These are phyloP conservation scores for Sebastes jordani DNA, from an alignment of 2,797 vertebrate species.

Conservation along the genomic window DNA sequence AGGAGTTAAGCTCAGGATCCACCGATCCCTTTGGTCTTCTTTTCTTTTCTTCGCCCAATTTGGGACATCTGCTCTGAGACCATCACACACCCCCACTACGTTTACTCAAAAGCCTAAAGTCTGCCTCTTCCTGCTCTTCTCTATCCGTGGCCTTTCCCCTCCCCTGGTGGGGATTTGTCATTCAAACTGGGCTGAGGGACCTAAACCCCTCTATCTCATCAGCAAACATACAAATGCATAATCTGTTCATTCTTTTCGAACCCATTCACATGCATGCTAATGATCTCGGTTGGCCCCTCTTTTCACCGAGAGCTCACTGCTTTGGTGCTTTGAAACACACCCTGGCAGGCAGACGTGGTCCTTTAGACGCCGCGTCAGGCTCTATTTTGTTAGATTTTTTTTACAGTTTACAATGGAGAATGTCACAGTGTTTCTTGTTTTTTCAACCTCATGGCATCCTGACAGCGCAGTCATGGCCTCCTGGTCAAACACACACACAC, in stretches of 20 bases:
- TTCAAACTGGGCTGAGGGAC: slow-evolving; percentile 73
- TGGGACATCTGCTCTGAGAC: slow-evolving; percentile 76
- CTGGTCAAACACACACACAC: not conserved
- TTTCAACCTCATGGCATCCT: slow-evolving; percentile 33
- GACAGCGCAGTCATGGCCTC: slow-evolving; percentile 10
- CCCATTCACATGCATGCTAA: slow-evolving; percentile 80
- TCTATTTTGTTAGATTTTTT: slow-evolving; percentile 36
- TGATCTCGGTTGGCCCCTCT: slow-evolving; percentile 67
- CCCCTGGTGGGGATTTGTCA: slow-evolving; percentile 73
- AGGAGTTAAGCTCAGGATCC: slow-evolving; percentile 60
- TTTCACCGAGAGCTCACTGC: slow-evolving; percentile 58
- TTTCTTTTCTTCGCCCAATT: slow-evolving; percentile 69
- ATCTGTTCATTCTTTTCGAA: slow-evolving; percentile 78
- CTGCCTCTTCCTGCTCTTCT: slow-evolving; percentile 60
- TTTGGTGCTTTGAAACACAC: slow-evolving; percentile 61
- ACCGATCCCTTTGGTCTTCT: slow-evolving; percentile 51
- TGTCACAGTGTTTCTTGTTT: slow-evolving; percentile 42
- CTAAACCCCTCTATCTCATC: slow-evolving; percentile 81
- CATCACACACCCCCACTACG: slow-evolving; percentile 41
- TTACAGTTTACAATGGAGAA: slow-evolving; percentile 35
- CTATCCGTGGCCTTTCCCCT: slow-evolving; percentile 53
- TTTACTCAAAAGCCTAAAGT: slow-evolving; percentile 74
- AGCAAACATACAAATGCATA: slow-evolving; percentile 85
- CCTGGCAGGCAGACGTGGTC: slow-evolving; percentile 46
- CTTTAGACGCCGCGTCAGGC: slow-evolving; percentile 45